Conservation (phyloP, 2,113 vertebrate species). For the Cnemophilus loriae region DNA sequence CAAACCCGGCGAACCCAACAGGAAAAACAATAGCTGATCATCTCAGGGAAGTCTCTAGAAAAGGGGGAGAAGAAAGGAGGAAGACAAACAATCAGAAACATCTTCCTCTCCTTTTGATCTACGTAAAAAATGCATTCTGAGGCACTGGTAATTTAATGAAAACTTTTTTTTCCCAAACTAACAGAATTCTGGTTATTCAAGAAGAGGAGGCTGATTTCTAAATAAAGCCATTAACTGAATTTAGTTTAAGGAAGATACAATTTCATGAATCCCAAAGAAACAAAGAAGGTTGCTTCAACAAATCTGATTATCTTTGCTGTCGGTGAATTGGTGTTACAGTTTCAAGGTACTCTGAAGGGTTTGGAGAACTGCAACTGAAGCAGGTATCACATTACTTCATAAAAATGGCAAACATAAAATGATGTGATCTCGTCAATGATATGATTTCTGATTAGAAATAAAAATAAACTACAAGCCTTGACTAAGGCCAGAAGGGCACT, state of each 20-base stretch:
- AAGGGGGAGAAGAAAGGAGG: constrained; percentile 23
- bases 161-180: background rate
- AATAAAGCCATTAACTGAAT: constrained; percentile 21
- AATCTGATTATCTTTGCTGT: background rate
- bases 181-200: background rate
- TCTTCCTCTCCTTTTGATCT: constrained; percentile 54
- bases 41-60: background rate
- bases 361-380: background rate
- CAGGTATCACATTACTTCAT: background rate
- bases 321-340: background rate
- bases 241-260: constrained; percentile 1
- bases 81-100: constrained; percentile 47
- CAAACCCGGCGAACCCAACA: background rate
- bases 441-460: background rate
- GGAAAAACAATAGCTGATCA: constrained; percentile 20
- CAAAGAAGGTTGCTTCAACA: background rate
- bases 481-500: background rate
- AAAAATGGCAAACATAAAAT: background rate
- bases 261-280: constrained; percentile 17
- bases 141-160: constrained; percentile 35
- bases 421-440: background rate
- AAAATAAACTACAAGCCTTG: background rate
- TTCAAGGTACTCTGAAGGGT: background rate
- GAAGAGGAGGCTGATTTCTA: background rate
- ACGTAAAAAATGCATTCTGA: constrained; percentile 49